phyloP scores from a whole-genome alignment of 2,888 invertebrate species.

The Brenthis daphne region DNA sequence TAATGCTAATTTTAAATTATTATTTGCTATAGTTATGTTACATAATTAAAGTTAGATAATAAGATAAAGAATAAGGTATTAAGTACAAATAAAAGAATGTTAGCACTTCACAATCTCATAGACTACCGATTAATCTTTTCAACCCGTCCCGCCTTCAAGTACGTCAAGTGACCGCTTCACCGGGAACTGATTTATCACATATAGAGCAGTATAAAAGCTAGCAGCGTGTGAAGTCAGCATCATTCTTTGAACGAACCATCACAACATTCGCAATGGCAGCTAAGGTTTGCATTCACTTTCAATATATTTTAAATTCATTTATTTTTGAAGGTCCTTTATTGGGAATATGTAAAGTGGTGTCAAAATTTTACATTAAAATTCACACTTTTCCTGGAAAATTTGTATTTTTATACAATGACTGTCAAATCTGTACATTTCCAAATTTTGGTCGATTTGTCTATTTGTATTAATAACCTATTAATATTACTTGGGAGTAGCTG shows the following conservation, averaged over 20 bases:
- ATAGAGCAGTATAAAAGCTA: slow-evolving; percentile 53
- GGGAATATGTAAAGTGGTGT: too few relatives aligned
- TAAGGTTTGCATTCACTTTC: slow-evolving; percentile 52
- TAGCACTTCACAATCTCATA: slow-evolving; percentile 6
- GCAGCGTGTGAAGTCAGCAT: slow-evolving; percentile 43
- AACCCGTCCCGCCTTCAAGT: slow-evolving; percentile 43
- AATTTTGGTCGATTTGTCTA: too few relatives aligned
- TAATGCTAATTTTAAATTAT: too few relatives aligned
- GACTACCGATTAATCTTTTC: slow-evolving; percentile 24
- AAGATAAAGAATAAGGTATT: not conserved
- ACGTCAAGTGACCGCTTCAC: slow-evolving; percentile 44
- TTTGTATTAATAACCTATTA: too few relatives aligned
- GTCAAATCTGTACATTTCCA: too few relatives aligned
- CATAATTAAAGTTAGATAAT: not conserved
- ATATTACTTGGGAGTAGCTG: too few relatives aligned
- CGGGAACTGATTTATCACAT: slow-evolving; percentile 26
- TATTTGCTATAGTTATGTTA: too few relatives aligned
- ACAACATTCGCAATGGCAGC: slow-evolving; percentile 61
- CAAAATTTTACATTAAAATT: too few relatives aligned
- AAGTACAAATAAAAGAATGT: not conserved
- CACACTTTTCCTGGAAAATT: not conserved
- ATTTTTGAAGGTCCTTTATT: not conserved
- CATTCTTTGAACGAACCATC: slow-evolving; percentile 58
- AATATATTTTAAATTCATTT: slow-evolving; percentile 10
- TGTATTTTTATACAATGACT: not conserved